A percentile compares a stretch with the other conserved stretches of the same genome.
Conservation (phyloP, 1,140 invertebrate species). For the Cryptotermes secundus region DNA sequence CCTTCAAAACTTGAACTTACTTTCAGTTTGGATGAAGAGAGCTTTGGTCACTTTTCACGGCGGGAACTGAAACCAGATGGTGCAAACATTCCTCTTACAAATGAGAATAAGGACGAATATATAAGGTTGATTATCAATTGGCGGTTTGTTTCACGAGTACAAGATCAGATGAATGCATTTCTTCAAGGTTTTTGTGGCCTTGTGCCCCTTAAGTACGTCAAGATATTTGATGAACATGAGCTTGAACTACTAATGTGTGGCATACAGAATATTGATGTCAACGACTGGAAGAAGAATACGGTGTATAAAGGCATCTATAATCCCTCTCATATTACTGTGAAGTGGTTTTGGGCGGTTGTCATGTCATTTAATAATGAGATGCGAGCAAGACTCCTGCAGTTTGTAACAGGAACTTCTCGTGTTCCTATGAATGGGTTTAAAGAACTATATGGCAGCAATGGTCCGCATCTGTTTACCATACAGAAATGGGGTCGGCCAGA, state of each 20-base stretch:
- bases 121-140: slow-evolving; percentile 98
- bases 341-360: slow-evolving; percentile 97
- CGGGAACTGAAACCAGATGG: slow-evolving; percentile 90
- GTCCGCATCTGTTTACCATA: slow-evolving; percentile 96
- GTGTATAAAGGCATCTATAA: slow-evolving; percentile 98
- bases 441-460: slow-evolving; percentile 96
- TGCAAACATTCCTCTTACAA: slow-evolving; percentile 84
- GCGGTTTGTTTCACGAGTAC: slow-evolving; percentile 92
- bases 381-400: slow-evolving; percentile 91
- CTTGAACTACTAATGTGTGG: slow-evolving; percentile 97
- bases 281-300: slow-evolving; percentile 97
- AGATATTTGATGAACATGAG: slow-evolving; percentile 98
- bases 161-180: slow-evolving; percentile 95
- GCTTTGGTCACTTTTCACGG: slow-evolving; percentile 91
- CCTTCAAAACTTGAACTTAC: slow-evolving; percentile 91
- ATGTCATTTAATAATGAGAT: slow-evolving; percentile 97
- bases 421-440: slow-evolving; percentile 99
- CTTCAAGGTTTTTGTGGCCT: slow-evolving; percentile 93
- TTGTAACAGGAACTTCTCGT: slow-evolving; percentile 96
- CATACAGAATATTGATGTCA: slow-evolving; percentile 97
- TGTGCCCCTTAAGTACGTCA: slow-evolving; percentile 84
- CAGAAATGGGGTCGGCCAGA: slow-evolving; percentile 95
- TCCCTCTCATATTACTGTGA: slow-evolving; percentile 92
- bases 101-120: slow-evolving; percentile 97
- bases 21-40: slow-evolving; percentile 95